Evolutionary conservation across 2,797 vertebrate genomes (phyloP), one percentile per base, ranked within the genome.

Genomic region (Amblyraja radiata): DNA sequence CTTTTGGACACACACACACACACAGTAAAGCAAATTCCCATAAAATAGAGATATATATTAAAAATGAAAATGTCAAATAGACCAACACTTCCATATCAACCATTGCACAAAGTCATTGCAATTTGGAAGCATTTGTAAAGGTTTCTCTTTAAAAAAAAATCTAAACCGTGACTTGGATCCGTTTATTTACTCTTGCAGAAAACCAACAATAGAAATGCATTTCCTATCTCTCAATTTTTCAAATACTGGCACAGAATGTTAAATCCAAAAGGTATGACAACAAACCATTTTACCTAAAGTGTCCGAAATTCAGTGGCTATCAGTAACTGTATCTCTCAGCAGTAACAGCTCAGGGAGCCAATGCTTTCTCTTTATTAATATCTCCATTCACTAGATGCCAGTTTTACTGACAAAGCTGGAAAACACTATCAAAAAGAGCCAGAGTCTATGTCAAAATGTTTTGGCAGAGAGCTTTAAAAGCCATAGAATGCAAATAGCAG

Each of bases 301-400:
- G 23, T 10, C 88, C 14, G 8, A 18, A 90, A 46, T 39, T 28
- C 10, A 90, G 68, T 90, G 9, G 71, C 2, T 90, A 68, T 65
- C 88, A 90, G 68, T 90, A 90, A 90, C 88, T 90, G 83, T 61
- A 54, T 86, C 25, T 54, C 68, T 39, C 32, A 25, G 32, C 36
- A 73, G 68, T 63, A 90, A 73, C 36, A 73, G 36, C 32, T 71
- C 36, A 32, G 61, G 36, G 88, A 90, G 32, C 65, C 88, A 7
- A 73, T 11, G 68, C 21, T 28, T 39, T 46, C 21, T 21, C 9
- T 90, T 73, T 71, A 39, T 90, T 90, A 25, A 68, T 16, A 68
- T 25, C 68, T 90, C 73, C 39, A 25, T 2, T 10, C 65, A 46
- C 36, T 3, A 13, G 23, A 39, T 36, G 28, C 23, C 14, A 68